Percentiles rank a stretch among this genome's conserved stretches.
Evolutionary conservation across 2,888 invertebrate species (phyloP).

Genomic region (Lottia gigantea): DNA sequence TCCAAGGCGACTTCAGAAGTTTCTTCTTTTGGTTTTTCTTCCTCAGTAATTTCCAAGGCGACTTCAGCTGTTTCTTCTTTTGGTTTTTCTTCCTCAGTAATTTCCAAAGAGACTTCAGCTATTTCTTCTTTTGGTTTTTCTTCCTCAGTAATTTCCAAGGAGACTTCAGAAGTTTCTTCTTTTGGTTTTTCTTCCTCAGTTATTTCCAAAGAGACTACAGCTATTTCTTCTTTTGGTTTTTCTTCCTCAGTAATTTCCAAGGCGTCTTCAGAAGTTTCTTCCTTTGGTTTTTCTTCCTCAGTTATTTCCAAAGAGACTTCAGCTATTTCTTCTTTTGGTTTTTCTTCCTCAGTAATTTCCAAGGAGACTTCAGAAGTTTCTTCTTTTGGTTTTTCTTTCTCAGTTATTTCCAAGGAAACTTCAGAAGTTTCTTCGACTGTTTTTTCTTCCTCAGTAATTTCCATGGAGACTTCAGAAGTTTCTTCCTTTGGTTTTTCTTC

Average conservation of each 20-base stretch:
- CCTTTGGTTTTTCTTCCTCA: neutral
- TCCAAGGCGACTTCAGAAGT: neutral
- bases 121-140: neutral
- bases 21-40: neutral
- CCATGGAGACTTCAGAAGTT: neutral
- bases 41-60: neutral
- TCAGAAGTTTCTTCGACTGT: neutral
- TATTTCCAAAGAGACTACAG: slow-evolving; percentile 7
- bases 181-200: slow-evolving; percentile 6
- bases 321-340: neutral
- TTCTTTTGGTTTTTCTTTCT: slow-evolving; percentile 3
- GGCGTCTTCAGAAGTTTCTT: neutral
- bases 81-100: slow-evolving; percentile 7
- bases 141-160: neutral
- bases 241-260: neutral
- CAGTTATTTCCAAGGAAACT: neutral
- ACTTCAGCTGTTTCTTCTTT: neutral
- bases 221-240: neutral
- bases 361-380: neutral
- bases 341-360: neutral
- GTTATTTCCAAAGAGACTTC: neutral
- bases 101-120: neutral
- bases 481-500: slow-evolving; percentile 3
- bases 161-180: slow-evolving; percentile 11
- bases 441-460: neutral